Evolutionary conservation across 35 echinoderm and acorn worm species (phyloP).

Genomic region (Diadema setosum): DNA sequence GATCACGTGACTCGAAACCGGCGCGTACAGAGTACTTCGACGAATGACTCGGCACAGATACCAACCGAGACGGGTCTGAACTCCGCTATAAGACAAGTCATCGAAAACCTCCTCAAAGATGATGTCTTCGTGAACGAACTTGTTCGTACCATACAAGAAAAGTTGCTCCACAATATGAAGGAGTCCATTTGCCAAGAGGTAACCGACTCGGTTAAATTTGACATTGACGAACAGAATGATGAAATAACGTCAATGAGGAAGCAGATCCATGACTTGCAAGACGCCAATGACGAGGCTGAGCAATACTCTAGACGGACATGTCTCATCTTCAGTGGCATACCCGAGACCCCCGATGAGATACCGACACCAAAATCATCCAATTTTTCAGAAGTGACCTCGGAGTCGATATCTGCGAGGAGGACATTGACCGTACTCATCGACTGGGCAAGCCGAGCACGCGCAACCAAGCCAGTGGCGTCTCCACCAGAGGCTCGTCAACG

Average conservation of each 20-base stretch:
- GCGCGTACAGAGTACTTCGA: no score
- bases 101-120: background rate
- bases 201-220: background rate
- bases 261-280: background rate
- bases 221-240: background rate
- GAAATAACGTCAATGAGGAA: background rate
- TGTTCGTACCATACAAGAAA: background rate
- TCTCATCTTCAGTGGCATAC: background rate
- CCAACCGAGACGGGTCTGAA: background rate
- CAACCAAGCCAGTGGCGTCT: background rate
- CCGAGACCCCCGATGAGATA: background rate
- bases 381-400: background rate
- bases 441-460: background rate
- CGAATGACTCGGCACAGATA: no score
- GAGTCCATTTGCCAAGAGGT: background rate
- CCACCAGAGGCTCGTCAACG: background rate
- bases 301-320: background rate
- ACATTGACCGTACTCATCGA: background rate
- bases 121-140: background rate
- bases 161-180: background rate
- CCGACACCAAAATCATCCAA: background rate
- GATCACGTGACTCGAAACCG: no score
- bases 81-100: background rate
- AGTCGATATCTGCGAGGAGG: background rate
- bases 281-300: background rate